Conservation (phyloP, 2,797 vertebrate genomes). For the Mormyrus proboscirostris region DNA sequence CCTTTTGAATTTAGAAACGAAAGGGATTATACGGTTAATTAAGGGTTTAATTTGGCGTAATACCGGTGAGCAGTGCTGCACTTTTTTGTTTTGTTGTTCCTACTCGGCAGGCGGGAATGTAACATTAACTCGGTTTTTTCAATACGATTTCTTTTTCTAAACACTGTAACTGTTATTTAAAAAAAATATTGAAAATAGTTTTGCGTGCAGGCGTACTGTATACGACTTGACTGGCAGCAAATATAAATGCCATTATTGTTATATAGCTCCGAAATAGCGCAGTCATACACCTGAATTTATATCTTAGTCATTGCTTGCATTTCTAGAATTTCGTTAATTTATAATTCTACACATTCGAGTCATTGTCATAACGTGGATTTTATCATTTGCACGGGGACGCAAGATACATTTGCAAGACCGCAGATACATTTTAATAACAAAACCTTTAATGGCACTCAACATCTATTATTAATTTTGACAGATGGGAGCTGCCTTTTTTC, state of each 20-base stretch:
- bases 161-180: neutral
- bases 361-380: neutral
- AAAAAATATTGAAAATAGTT: neutral
- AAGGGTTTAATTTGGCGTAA: conserved; percentile 7
- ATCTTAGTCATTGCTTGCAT: conserved; percentile 4
- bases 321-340: neutral
- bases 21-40: neutral
- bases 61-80: conserved; percentile 23
- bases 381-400: neutral
- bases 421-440: neutral
- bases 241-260: neutral
- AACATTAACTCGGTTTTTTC: neutral
- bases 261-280: neutral
- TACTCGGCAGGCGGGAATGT: neutral
- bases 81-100: conserved; percentile 6
- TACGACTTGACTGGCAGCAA: neutral
- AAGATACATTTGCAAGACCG: neutral
- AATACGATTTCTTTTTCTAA: neutral
- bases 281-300: conserved; percentile 8
- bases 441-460: neutral
- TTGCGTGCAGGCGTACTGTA: neutral
- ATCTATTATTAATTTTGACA: neutral
- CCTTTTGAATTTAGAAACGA: neutral
- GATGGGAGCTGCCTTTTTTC: conserved; percentile 6
- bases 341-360: neutral